Base-by-base conservation (phyloP, 2,888 invertebrate genomes). In the Malachius bipustulatus region DNA sequence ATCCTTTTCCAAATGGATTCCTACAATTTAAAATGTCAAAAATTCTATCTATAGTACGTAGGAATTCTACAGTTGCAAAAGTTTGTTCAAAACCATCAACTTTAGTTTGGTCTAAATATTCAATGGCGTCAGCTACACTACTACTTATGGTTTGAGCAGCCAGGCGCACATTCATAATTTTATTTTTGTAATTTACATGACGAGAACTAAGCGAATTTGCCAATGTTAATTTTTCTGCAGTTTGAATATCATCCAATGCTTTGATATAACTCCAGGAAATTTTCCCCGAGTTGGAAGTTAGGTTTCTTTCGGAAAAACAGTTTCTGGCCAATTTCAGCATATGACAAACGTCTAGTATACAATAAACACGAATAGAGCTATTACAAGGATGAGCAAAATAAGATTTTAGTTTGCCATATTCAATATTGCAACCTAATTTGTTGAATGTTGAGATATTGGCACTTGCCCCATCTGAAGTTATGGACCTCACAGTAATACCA, bases 21-120 rank as follows among this genome's bases (percentile, higher is more conserved):
- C 47, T 37, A 19, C 26, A 38, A 35, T 49, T 48, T 26, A 47
- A 19, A 14, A 43, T 30, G 37, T 46, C 45, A 42, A 45, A 48
- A 16, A 42, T 33, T 36, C 29, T 42, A 33, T 44, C 46, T n/a
- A 44, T 26, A 8, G 13, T 37, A 13, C 40, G 11, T 14, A 47
- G 8, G 38, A 47, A 47, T 34, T 45, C 43, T 10, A 43, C 39
- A 30, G 47, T 45, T n/a, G 40, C 42, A 27, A 19, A 4, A 29
- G 45, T 38, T 6, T 34, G 16, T 31, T 43, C 3, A 39, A 47
- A 44, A 13, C 31, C 32, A 10, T 14, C 13, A 12, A 31, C 10
- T 30, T 30, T 32, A 24, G 28, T 11, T 4, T 16, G 26, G 33
- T 38, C 3, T 13, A 44, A 35, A 42, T 35, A 42, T n/a, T 36